These are phyloP conservation scores for Pristionchus entomophagus DNA, from an alignment of 2,888 invertebrate genomes.

Conservation along the genomic window DNA sequence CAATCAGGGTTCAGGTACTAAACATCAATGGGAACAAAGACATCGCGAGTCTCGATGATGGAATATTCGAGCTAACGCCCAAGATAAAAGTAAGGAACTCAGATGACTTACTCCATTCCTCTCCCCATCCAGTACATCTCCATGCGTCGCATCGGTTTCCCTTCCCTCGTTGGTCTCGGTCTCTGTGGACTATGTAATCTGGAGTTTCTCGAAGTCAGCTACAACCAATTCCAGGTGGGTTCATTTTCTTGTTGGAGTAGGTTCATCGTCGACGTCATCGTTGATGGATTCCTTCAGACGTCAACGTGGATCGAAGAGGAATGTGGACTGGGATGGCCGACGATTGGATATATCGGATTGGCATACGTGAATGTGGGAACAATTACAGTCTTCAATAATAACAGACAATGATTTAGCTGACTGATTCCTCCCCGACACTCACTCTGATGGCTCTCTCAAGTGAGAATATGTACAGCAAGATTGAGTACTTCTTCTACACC, in stretches of 20 bases:
- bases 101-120: not conserved
- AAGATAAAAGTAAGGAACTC: not conserved
- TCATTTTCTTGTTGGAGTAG: not conserved
- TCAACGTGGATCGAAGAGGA: slow-evolving; percentile 10
- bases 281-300: not conserved
- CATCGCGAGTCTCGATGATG: not conserved
- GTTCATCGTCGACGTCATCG: too few relatives aligned
- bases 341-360: slow-evolving; percentile 10
- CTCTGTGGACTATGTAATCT: slow-evolving; percentile 25
- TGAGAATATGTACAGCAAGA: slow-evolving; percentile 7
- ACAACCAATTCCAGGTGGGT: not conserved
- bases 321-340: slow-evolving; percentile 33
- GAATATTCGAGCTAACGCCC: slow-evolving; percentile 21
- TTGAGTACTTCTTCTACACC: not conserved
- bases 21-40: slow-evolving; percentile 20
- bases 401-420: not conserved
- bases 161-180: not conserved
- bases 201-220: slow-evolving; percentile 28
- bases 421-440: not conserved
- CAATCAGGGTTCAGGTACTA: not conserved
- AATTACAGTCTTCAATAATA: not conserved
- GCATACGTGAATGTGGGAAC: not conserved
- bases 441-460: not conserved
- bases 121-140: not conserved
- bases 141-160: slow-evolving; percentile 21